These are phyloP conservation scores for Phylloscopus whistleri DNA, from an alignment of 2,113 vertebrate genomes.

Conservation along the genomic window DNA sequence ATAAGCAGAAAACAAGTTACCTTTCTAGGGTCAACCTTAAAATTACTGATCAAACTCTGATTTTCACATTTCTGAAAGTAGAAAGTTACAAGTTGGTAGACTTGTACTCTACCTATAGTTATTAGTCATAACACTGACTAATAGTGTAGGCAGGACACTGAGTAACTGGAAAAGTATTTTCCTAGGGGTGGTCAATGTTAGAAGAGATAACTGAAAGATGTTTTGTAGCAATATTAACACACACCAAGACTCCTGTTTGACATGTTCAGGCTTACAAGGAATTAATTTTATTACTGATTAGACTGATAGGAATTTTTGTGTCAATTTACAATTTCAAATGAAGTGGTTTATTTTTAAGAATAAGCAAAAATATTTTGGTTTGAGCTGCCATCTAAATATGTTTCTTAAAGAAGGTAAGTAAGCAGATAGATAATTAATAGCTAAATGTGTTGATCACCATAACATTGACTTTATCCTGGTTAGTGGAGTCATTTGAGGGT, in stretches of 20 bases:
- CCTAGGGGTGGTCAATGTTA: rapidly evolving
- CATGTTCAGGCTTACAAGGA: neutral
- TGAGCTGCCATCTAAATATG: neutral
- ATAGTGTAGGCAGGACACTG: neutral
- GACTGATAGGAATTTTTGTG: neutral
- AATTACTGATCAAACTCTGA: neutral
- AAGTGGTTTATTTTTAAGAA: neutral
- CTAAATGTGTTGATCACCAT: neutral
- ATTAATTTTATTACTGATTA: neutral
- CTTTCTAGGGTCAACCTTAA: neutral
- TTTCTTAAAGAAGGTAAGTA: neutral
- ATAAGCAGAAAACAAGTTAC: neutral
- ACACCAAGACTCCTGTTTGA: rapidly evolving
- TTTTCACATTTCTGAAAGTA: neutral
- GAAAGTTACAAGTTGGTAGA: neutral
- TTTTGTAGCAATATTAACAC: neutral
- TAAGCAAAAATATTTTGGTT: neutral
- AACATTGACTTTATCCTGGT: neutral
- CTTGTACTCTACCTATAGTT: neutral
- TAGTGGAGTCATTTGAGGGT: neutral
- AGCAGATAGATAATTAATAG: neutral
- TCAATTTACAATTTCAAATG: neutral
- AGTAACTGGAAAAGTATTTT: neutral
- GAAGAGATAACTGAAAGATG: neutral
- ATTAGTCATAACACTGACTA: neutral